Conservation (phyloP, 2,797 vertebrate species). For the Pseudomugil gertrudae region DNA sequence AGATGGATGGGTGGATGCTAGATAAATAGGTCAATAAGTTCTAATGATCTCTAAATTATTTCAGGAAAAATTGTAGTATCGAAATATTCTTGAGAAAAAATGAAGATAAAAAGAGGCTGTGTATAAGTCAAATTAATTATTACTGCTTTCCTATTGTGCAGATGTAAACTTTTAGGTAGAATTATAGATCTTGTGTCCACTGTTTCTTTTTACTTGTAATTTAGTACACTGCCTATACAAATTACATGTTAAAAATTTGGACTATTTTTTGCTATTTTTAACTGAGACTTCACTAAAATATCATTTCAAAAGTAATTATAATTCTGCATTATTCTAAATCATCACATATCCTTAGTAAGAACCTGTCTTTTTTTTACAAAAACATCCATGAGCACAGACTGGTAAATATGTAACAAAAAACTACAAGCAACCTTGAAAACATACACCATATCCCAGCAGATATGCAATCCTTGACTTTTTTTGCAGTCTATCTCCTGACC, state of each 20-base stretch:
- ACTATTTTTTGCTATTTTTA: not conserved
- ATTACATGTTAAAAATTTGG: not conserved
- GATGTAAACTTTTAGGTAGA: not conserved
- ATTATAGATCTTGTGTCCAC: not conserved
- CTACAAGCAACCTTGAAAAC: conserved; percentile 50
- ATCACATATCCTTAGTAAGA: too few relatives aligned
- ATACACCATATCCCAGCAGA: conserved; percentile 53
- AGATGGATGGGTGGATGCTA: too few relatives aligned
- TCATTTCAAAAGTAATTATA: not conserved
- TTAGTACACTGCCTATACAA: too few relatives aligned
- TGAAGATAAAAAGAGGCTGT: too few relatives aligned
- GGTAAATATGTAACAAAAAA: conserved; percentile 52
- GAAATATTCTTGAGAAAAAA: too few relatives aligned
- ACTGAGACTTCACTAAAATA: not conserved
- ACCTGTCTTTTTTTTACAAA: conserved; percentile 22
- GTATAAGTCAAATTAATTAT: too few relatives aligned
- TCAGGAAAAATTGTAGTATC: too few relatives aligned
- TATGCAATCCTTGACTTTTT: conserved; percentile 70
- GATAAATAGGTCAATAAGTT: too few relatives aligned
- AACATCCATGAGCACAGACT: conserved; percentile 32
- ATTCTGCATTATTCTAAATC: too few relatives aligned
- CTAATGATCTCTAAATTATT: too few relatives aligned
- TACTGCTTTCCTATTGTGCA: not conserved
- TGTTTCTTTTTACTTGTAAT: not conserved
- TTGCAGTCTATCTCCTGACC: conserved; percentile 67